Evolutionary conservation across 2,888 invertebrate species (phyloP).

Genomic region (Lasioglossum leucozonium): DNA sequence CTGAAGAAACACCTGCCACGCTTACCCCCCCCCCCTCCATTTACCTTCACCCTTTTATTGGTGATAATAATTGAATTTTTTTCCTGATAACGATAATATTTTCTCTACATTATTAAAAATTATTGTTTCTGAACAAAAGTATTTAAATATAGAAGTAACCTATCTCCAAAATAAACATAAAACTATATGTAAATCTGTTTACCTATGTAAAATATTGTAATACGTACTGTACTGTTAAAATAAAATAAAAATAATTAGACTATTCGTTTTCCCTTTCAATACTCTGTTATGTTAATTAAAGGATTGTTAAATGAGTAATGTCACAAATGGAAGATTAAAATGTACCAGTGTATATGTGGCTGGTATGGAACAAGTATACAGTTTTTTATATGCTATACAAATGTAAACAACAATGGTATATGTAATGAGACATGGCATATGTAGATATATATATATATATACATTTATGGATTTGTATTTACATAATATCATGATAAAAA

Average conservation of each 20-base stretch:
- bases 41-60: constrained; percentile 63
- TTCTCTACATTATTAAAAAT: constrained; percentile 56
- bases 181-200: neutral
- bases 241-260: neutral
- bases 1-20: constrained; percentile 78
- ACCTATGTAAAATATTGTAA: neutral
- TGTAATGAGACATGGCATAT: neutral
- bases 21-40: constrained; percentile 71
- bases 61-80: constrained; percentile 68
- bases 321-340: neutral
- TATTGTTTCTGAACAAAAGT: constrained; percentile 30
- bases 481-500: constrained; percentile 41
- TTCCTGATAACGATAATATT: constrained; percentile 76
- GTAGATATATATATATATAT: constrained; percentile 4
- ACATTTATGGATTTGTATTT: constrained; percentile 6
- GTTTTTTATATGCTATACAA: neutral
- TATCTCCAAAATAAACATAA: no score
- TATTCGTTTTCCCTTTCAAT: neutral
- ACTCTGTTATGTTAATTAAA: neutral
- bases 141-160: constrained; percentile 18
- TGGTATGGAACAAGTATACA: neutral
- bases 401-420: neutral
- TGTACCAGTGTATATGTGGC: neutral
- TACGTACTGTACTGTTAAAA: neutral
- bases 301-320: neutral